A percentile compares a stretch with the other conserved stretches of the same genome.
Conservation (phyloP, 2,797 vertebrate genomes). For the Micromesistius poutassou region DNA sequence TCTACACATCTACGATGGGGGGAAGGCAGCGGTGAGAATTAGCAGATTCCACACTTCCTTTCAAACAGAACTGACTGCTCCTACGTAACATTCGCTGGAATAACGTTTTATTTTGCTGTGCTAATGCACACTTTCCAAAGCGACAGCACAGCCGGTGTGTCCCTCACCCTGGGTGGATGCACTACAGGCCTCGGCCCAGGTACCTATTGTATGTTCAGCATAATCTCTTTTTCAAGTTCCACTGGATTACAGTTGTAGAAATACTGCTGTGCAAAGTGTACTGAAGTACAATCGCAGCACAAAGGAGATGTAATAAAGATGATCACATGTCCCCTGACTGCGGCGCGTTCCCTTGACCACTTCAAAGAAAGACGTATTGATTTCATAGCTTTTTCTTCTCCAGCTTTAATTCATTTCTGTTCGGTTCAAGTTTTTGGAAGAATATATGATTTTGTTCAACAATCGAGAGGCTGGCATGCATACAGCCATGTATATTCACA, state of each 20-base stretch:
- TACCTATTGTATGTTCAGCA: background rate
- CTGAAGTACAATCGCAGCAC: background rate
- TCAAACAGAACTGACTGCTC: background rate
- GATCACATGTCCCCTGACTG: background rate
- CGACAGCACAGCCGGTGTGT: background rate
- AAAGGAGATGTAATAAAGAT: background rate
- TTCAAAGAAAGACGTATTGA: constrained; percentile 3
- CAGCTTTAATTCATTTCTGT: background rate
- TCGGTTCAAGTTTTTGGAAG: background rate
- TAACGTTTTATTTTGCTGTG: background rate
- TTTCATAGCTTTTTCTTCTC: background rate
- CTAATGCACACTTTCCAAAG: background rate
- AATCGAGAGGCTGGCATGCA: background rate
- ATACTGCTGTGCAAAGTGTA: background rate
- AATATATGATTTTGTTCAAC: background rate
- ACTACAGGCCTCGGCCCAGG: background rate
- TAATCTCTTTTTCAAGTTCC: background rate
- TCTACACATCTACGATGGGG: background rate
- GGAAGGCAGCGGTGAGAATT: background rate
- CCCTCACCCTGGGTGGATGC: background rate
- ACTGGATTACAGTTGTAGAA: background rate
- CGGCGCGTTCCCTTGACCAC: background rate
- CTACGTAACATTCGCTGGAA: background rate
- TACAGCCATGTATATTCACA: background rate
- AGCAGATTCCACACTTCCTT: background rate